These are phyloP conservation scores for Vireo griseus DNA, from an alignment of 2,797 vertebrate species.

Conservation along the genomic window DNA sequence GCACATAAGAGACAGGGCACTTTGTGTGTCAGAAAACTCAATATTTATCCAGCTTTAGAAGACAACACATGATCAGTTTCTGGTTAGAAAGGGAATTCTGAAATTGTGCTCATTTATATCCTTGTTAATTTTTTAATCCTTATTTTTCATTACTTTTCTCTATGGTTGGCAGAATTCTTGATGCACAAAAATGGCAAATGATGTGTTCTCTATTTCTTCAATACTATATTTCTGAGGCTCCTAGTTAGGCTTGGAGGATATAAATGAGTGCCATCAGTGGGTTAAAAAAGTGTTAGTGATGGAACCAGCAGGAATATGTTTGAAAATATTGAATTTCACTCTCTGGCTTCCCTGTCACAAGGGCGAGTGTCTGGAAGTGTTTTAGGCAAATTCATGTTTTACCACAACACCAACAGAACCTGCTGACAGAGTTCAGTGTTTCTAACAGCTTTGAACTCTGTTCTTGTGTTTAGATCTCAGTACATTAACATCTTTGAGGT, in stretches of 20 bases:
- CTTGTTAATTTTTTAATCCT: background rate
- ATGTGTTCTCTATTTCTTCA: background rate
- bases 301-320: background rate
- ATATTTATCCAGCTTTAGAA: background rate
- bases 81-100: background rate
- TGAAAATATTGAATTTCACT: background rate
- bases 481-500: background rate
- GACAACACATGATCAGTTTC: accelerated
- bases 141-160: background rate
- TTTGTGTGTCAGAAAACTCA: background rate
- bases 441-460: slow-evolving; percentile 2
- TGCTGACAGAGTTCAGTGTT: background rate
- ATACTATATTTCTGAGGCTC: background rate
- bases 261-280: background rate
- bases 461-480: background rate
- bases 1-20: background rate
- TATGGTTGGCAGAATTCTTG: background rate
- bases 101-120: background rate
- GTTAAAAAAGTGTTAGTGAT: background rate
- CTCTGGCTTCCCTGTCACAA: background rate
- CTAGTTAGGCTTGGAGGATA: background rate
- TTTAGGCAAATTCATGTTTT: background rate
- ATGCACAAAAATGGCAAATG: background rate
- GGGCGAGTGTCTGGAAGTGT: background rate
- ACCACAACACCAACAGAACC: background rate